A percentile compares a stretch with the other conserved stretches of the same genome.
phyloP scores from a whole-genome alignment of 2,888 invertebrate genomes.

The Trissolcus japonicus region DNA sequence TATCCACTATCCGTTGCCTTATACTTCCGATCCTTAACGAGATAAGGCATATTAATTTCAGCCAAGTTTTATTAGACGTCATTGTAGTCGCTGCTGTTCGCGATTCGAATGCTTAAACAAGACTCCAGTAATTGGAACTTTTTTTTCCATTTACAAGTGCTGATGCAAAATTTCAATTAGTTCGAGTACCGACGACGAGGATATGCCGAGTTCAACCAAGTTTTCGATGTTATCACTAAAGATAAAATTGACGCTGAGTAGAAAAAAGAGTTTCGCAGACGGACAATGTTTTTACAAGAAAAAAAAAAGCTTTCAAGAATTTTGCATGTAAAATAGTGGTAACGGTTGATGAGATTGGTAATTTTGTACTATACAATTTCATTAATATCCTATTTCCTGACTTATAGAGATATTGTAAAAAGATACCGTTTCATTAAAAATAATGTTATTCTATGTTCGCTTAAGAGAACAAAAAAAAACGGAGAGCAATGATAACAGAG shows the following conservation, averaged over 20 bases:
- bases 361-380: too few species aligned
- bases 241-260: slow-evolving; percentile 17
- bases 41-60: slow-evolving; percentile 48
- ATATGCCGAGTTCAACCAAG: not conserved
- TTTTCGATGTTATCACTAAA: slow-evolving; percentile 18
- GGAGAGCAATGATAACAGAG: too few species aligned
- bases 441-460: too few species aligned
- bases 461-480: too few species aligned
- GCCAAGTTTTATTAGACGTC: slow-evolving; percentile 44
- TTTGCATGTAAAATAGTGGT: not conserved
- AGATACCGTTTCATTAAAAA: too few species aligned
- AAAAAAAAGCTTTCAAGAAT: slow-evolving; percentile 1
- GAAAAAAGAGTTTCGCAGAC: not conserved
- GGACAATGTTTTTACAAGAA: not conserved
- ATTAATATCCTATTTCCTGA: too few species aligned
- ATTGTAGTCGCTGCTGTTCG: slow-evolving; percentile 34
- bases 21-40: slow-evolving; percentile 37
- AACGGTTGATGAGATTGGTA: too few species aligned
- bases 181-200: slow-evolving; percentile 21
- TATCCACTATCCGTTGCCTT: slow-evolving; percentile 24
- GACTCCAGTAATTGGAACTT: slow-evolving; percentile 24
- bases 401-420: not conserved
- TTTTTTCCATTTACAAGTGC: not conserved
- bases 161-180: slow-evolving; percentile 40
- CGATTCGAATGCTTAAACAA: slow-evolving; percentile 25